phyloP scores from a whole-genome alignment of 2,888 invertebrate genomes.

The Junonia oenone region DNA sequence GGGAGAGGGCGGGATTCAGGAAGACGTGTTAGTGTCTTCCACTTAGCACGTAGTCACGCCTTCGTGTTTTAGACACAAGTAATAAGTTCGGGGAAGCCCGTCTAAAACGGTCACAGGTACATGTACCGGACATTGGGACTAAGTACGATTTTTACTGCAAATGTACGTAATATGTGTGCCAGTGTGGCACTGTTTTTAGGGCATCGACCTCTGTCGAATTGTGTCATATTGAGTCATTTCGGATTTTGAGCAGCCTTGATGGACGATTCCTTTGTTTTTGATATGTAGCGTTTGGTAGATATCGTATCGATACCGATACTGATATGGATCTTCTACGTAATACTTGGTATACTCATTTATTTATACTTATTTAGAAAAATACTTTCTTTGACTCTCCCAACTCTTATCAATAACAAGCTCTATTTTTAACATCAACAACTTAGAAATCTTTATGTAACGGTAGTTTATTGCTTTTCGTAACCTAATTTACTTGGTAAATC shows the following conservation, averaged over 20 bases:
- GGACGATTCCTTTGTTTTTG: conserved; percentile 16
- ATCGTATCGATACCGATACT: neutral
- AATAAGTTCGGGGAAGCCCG: conserved; percentile 70
- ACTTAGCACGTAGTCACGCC: conserved; percentile 64
- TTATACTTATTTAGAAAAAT: no score
- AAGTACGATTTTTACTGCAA: neutral
- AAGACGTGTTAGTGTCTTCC: conserved; percentile 56
- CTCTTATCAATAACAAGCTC: neutral
- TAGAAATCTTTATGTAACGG: no score
- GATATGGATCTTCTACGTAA: neutral
- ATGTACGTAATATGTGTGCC: conserved; percentile 9
- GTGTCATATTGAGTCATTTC: conserved; percentile 32
- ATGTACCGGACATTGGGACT: conserved; percentile 3
- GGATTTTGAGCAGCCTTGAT: conserved; percentile 20
- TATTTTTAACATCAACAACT: no score
- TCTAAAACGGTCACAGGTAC: conserved; percentile 39
- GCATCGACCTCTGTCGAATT: conserved; percentile 26
- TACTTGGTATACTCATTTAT: no score
- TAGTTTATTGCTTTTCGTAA: no score
- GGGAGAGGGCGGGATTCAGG: conserved; percentile 65
- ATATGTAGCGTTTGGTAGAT: conserved; percentile 5
- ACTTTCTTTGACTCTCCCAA: no score
- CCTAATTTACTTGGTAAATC: neutral
- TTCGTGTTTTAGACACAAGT: conserved; percentile 52
- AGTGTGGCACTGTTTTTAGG: conserved; percentile 19